Base-by-base conservation (phyloP, 2,113 vertebrate species). In the Pitta sordida region DNA sequence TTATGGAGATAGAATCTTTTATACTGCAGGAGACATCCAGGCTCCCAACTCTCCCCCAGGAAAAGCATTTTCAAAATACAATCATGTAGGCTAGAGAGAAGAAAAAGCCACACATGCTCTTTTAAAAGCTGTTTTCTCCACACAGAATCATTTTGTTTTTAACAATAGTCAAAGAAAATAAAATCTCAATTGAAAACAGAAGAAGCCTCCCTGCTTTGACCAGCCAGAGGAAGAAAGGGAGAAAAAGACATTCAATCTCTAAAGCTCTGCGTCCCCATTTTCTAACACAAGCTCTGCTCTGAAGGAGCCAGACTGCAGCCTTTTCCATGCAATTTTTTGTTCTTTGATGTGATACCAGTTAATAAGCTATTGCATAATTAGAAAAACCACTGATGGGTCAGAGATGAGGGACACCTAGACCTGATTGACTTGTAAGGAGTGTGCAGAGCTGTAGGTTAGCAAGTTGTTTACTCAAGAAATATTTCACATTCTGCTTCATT, bases 91-190 rank as follows among this genome's bases (percentile, higher is more conserved):
- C 68, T 68, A 73, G 9, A 88, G 36, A 75, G 51, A 52, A 67
- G 79, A 3, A 91, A 78, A 86, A 91, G 37, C 74, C 79, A 86
- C 83, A 86, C 60, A 60, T 0, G 6, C 48, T 86, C 64, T 90
- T 91, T 80, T 60, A 56, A 92, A 86, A 59, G 64, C 52, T 46
- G 68, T 83, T 89, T 62, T 53, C 17, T 56, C 30, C 48, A 68
- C 48, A 53, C 36, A 36, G 24, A 83, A 71, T 93, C 44, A 77
- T 88, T 91, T 88, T 90, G 58, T 69, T 90, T 91, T 93, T 83
- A 93, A 88, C 86, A 95, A 88, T 88, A 95, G 86, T 92, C 19
- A 84, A 86, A 59, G 75, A 90, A 91, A 94, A 91, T 67, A 91
- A 91, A 93, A 70, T 81, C 52, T 70, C 86, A 81, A 86, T 93